These are phyloP conservation scores for Amorpha juglandis DNA, from an alignment of 2,888 invertebrate genomes.

Conservation along the genomic window DNA sequence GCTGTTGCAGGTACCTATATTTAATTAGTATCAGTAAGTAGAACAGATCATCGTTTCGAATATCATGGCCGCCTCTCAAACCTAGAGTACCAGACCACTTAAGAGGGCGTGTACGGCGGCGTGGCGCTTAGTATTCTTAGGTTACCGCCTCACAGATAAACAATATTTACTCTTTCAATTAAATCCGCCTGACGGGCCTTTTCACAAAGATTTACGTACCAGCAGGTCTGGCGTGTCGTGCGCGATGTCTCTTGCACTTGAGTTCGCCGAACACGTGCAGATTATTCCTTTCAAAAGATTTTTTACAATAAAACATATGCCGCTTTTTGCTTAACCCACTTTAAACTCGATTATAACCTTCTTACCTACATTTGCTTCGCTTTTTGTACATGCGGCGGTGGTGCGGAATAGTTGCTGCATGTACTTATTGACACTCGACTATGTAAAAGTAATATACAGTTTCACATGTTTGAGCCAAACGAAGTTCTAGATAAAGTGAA, in stretches of 20 bases:
- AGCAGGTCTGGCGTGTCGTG: constrained; percentile 42
- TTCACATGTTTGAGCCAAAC: not conserved
- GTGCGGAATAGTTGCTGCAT: constrained; percentile 28
- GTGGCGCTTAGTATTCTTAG: not conserved
- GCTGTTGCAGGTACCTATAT: no score
- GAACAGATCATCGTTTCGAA: not conserved
- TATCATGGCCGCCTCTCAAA: not conserved
- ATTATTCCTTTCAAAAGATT: constrained; percentile 74
- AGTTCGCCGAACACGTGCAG: constrained; percentile 77
- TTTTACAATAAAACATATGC: constrained; percentile 82
- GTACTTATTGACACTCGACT: constrained; percentile 23
- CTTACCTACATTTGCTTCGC: constrained; percentile 82
- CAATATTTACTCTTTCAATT: not conserved
- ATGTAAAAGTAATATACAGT: not conserved
- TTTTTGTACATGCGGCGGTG: constrained; percentile 64
- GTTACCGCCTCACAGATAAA: not conserved
- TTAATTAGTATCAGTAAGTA: no score
- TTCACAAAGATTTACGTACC: constrained; percentile 16
- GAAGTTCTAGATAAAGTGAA: not conserved
- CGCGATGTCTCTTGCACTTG: constrained; percentile 67
- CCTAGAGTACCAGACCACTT: no score
- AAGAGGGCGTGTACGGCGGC: not conserved
- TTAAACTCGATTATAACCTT: constrained; percentile 82
- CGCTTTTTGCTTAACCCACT: constrained; percentile 84
- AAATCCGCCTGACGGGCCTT: not conserved